Evolutionary conservation across 2,888 invertebrate genomes (phyloP), one percentile per base, ranked within the genome.

Genomic region (Perizoma flavofasciatum): DNA sequence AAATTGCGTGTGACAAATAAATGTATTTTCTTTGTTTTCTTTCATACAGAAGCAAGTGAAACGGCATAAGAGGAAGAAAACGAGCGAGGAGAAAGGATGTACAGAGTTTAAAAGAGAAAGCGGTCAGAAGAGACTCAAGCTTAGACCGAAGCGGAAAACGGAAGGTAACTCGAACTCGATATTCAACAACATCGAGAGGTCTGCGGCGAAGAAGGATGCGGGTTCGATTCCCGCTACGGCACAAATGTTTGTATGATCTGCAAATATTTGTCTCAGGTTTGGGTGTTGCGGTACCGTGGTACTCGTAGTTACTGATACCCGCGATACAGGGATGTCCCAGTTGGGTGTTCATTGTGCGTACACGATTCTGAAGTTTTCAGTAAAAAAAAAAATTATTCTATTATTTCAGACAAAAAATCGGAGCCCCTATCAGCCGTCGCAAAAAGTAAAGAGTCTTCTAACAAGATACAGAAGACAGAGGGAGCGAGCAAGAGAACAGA

Each of bases 41-140:
- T n/a, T 98, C 76, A 96, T 99, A 49, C 94, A 96, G 71, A 96
- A 96, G 72, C 98, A 98, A 93, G 96, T 97, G 34, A 95, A 96
- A 75, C 92, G 95, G 10, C 95, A 44, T 77, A 93, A 75, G 86
- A 87, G 79, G 79, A 82, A 76, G 63, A 55, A 73, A 6, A 63
- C 78, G 10, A 68, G 75, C 0, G 82, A 92, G 22, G 83, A 92
- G 47, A 88, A 93, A 0, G 90, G 93, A 5, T 95, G 93, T 75
- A 94, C 95, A 0, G 96, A 96, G 83, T 86, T 97, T 5, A 92
- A 93, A 49, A 81, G 96, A 7, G 94, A 95, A 65, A 94, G 94
- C 74, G 95, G 95, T 64, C 95, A 96, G 60, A 95, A 96, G 76
- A 94, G 94, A 61, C 85, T 97, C 0, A 93, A 92, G 0, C 78